phyloP scores from a whole-genome alignment of 2,888 invertebrate genomes.

The Willowsia nigromaculata region DNA sequence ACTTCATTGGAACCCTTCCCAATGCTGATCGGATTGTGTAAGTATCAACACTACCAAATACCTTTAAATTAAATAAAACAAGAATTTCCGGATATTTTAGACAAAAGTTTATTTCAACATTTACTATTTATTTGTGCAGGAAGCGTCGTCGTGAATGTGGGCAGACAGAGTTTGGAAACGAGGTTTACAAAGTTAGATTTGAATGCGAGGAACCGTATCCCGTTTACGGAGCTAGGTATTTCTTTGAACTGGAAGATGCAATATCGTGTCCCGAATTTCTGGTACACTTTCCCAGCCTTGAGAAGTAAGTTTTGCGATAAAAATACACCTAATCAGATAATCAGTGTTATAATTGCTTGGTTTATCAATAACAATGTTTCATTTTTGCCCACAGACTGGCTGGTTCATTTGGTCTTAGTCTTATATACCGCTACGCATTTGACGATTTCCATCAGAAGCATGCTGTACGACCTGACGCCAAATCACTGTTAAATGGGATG shows the following conservation, averaged over 20 bases:
- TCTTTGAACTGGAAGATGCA: constrained; percentile 96
- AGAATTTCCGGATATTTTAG: no score
- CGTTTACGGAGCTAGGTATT: constrained; percentile 96
- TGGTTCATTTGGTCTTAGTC: constrained; percentile 81
- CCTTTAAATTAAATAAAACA: background rate
- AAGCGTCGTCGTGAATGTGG: constrained; percentile 69
- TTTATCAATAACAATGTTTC: background rate
- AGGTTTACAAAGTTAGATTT: constrained; percentile 88
- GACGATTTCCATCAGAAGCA: constrained; percentile 85
- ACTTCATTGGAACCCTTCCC: constrained; percentile 97
- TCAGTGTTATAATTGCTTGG: background rate
- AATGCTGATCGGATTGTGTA: constrained; percentile 95
- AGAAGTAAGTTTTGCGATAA: constrained; percentile 84
- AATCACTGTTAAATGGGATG: constrained; percentile 48
- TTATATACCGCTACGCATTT: constrained; percentile 84
- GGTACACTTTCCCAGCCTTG: constrained; percentile 93
- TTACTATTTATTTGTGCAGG: no score
- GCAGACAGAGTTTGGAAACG: constrained; percentile 86
- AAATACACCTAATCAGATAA: background rate
- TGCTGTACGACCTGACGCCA: constrained; percentile 14
- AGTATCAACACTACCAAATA: constrained; percentile 77
- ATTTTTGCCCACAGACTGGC: constrained; percentile 81
- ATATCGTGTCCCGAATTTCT: constrained; percentile 99
- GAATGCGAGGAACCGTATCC: constrained; percentile 85
- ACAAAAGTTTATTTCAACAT: no score